Evolutionary conservation across 2,113 vertebrate genomes (phyloP).

Genomic region (Mixornis gularis): DNA sequence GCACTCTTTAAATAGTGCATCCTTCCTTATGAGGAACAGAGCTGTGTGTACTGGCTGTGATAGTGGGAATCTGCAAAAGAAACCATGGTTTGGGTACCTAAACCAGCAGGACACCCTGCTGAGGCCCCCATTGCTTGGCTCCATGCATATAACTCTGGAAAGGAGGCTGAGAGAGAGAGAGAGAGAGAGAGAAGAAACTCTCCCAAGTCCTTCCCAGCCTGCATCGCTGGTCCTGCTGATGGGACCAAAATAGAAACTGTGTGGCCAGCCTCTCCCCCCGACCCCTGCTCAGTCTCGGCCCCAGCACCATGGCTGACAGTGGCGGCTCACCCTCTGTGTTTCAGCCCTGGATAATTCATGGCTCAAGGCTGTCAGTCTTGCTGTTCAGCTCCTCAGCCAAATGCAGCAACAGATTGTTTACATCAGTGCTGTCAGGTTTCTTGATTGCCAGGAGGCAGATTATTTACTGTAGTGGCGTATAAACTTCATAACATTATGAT

Average conservation of each 20-base stretch:
- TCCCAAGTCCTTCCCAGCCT: neutral
- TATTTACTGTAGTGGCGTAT: conserved; percentile 55
- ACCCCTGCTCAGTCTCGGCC: neutral
- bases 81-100: neutral
- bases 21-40: neutral
- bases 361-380: neutral
- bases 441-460: conserved; percentile 51
- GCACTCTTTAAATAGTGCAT: neutral
- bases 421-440: conserved; percentile 15
- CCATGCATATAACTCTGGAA: neutral
- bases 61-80: neutral
- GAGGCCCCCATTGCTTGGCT: neutral
- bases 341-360: neutral
- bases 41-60: neutral
- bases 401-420: conserved; percentile 26
- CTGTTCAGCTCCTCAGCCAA: neutral
- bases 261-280: neutral
- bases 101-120: neutral
- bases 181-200: neutral
- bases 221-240: neutral
- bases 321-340: neutral
- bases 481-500: conserved; percentile 58
- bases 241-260: conserved; percentile 42
- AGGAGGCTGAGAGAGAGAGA: neutral
- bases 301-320: neutral